Base-by-base conservation (phyloP, 2,797 vertebrate genomes). In the Phalloptychus januarius region DNA sequence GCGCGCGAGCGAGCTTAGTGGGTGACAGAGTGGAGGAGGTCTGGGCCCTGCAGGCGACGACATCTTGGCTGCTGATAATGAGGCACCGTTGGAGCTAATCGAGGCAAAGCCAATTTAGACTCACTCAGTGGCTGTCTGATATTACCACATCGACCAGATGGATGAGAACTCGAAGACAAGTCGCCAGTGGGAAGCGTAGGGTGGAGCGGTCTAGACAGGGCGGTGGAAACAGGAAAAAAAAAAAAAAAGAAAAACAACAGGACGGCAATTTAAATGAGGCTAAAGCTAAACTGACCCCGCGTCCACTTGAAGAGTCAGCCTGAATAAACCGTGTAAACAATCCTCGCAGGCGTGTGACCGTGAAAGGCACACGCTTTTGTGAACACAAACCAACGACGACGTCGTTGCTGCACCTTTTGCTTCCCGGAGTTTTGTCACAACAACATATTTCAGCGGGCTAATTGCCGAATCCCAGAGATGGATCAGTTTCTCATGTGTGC, bases 401-500 rank as follows among this genome's bases (percentile, higher is more conserved):
- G 70, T 67, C 38, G 71, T 77, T 75, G 61, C 65, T 79, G 25
- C 18, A 76, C 71, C 73, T 79, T 81, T 81, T 81, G 85, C 85
- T 85, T 81, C 74, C 79, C 83, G 80, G 77, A 89, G 80, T 88
- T 91, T 88, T 92, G 89, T 90, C 89, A 93, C 86, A 88, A 78
- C 78, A 87, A 83, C 85, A 83, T 81, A 85, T 91, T 87, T 90
- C 84, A 83, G 81, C 83, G n/a, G 83, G 78, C 77, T 93, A 93
- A 94, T 92, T 94, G 89, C 84, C 83, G 87, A 63, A 87, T 91
- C 84, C 85, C 83, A 85, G 90, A 91, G 90, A 93, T 84, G 86
- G 84, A 92, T 92, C 86, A 77, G 87, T 85, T 79, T 94, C 94
- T 92, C 92, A 83, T 79, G 91, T 88, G 94, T 88, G 79, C 86